Base-by-base conservation (phyloP, 2,888 invertebrate genomes). In the Stomorhina lunata region DNA sequence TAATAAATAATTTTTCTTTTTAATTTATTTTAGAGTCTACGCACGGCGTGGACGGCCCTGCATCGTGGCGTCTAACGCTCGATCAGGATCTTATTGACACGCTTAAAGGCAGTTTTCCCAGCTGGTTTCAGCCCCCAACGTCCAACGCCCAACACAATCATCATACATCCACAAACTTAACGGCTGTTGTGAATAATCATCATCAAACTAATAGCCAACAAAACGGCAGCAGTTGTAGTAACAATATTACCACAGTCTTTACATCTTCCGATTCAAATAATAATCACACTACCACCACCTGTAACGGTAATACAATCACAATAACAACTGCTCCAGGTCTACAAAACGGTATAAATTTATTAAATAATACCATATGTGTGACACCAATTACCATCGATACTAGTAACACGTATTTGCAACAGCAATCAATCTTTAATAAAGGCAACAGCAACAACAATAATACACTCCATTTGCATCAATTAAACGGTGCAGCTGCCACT, bases 71-170 rank as follows among this genome's bases (percentile, higher is more conserved):
- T 93, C 95, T 97, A 91, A 96, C 96, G 92, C 94, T 97, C 93
- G 97, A 97, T 93, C 95, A 96, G 93, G 97, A 97, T 93, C 94
- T 97, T 89, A 94, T 97, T 92, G 96, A 97, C 92, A 97, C 97
- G 90, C 95, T 97, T 90, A 95, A 96, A 92, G 95, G 96, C 89
- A 96, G 96, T 92, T 97, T 97, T 93, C 97, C 97, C 87, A 96
- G 96, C 94, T 97, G 97, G 97, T 97, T 97, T 93, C 95, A 95
- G 91, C 50, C 77, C 40, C 92, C 84, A 48, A 37, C 80, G 10
- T 40, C 53, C 69, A 80, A 7, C 75, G 63, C 12, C 32, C 48
- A 15, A 7, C 7, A 17, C 22, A 50, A 25, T 50, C 12, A 48
- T 22, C 6, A 20, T 20, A 20, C 9, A 6, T 20, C 20, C 20